These are phyloP conservation scores for Polydrusus tereticollis DNA, from an alignment of 2,888 invertebrate genomes.

Conservation along the genomic window DNA sequence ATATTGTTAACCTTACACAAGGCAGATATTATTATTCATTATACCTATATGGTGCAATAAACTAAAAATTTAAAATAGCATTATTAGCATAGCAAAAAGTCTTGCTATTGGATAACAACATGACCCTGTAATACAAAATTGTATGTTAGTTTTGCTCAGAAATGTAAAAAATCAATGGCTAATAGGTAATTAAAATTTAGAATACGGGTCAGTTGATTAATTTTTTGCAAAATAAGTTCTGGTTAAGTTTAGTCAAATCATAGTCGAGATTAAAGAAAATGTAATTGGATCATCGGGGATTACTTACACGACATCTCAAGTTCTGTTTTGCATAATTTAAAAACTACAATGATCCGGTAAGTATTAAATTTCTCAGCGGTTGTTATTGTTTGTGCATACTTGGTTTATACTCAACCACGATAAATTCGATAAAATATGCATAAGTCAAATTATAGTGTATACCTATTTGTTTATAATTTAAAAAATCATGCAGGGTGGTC, in stretches of 20 bases:
- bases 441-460: no score
- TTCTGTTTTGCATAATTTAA: not conserved
- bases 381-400: not conserved
- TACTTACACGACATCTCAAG: not conserved
- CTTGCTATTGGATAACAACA: not conserved
- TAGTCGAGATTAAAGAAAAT: not conserved
- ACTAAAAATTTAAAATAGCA: not conserved
- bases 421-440: no score
- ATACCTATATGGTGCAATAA: not conserved
- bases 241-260: not conserved
- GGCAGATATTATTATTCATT: not conserved
- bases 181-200: slow-evolving; percentile 1
- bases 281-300: not conserved
- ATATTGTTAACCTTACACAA: not conserved
- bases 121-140: not conserved
- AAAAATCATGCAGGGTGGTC: no score
- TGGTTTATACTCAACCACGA: no score
- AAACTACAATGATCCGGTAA: not conserved
- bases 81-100: not conserved
- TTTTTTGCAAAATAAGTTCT: not conserved
- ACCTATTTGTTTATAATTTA: no score
- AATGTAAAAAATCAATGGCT: not conserved
- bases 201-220: not conserved
- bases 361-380: not conserved
- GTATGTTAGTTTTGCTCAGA: not conserved